These are phyloP conservation scores for Sparidentex hasta DNA, from an alignment of 2,797 vertebrate genomes.

Conservation along the genomic window DNA sequence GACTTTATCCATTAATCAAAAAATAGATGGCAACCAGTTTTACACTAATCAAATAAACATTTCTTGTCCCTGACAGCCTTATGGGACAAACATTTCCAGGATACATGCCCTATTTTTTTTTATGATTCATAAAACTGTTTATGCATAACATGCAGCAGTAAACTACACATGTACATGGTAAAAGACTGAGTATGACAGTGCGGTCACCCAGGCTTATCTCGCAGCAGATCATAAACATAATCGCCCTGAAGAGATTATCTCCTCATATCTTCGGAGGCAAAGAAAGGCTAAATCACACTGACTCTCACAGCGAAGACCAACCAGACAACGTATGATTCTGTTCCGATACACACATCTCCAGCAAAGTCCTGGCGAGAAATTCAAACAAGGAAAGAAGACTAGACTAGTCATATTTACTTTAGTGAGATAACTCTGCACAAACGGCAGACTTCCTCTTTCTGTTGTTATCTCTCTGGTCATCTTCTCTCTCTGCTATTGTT, in stretches of 20 bases:
- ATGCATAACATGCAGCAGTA: neutral
- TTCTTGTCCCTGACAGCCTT: neutral
- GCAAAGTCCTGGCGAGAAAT: conserved; percentile 11
- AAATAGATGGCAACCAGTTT: too few relatives aligned
- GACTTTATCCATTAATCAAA: too few relatives aligned
- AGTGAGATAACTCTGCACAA: conserved; percentile 38
- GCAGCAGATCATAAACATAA: conserved; percentile 46
- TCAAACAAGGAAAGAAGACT: conserved; percentile 15
- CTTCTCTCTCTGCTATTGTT: conserved; percentile 68
- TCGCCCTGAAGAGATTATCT: conserved; percentile 38
- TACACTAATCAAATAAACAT: neutral
- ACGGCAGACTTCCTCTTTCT: conserved; percentile 67
- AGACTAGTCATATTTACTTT: conserved; percentile 35
- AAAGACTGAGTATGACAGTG: conserved; percentile 14
- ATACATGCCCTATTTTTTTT: neutral
- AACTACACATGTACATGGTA: conserved; percentile 2
- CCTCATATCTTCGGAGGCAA: conserved; percentile 27
- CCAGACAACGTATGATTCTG: neutral
- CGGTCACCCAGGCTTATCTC: conserved; percentile 39
- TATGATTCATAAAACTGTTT: neutral
- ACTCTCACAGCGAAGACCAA: neutral
- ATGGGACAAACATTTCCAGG: conserved; percentile 1
- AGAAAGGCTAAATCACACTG: conserved; percentile 32
- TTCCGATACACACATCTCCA: neutral
- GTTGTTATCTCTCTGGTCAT: conserved; percentile 67